These are phyloP conservation scores for Leuciscus waleckii DNA, from an alignment of 2,797 vertebrate genomes.

Conservation along the genomic window DNA sequence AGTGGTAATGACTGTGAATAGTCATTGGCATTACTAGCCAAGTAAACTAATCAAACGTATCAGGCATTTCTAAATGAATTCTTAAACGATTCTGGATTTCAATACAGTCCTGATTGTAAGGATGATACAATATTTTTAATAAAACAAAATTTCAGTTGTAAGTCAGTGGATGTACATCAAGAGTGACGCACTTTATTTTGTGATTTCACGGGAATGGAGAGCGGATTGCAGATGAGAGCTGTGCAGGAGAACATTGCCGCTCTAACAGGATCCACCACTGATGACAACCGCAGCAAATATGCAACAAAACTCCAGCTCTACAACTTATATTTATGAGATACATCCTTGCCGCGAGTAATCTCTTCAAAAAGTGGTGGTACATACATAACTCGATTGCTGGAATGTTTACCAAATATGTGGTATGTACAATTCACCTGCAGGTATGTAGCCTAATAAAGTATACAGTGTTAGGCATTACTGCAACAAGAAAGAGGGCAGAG, in stretches of 20 bases:
- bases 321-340: not conserved
- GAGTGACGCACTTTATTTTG: not conserved
- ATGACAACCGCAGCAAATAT: constrained; percentile 17
- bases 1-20: not conserved
- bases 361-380: not conserved
- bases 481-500: not conserved
- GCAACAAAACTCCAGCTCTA: not conserved
- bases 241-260: not conserved
- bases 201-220: not conserved
- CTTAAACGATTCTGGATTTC: not conserved
- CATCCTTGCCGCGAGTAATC: not conserved
- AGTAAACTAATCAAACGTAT: not conserved
- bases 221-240: not conserved
- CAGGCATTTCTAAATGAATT: not conserved
- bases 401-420: constrained; percentile 5
- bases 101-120: not conserved
- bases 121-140: not conserved
- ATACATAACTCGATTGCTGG: not conserved
- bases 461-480: not conserved
- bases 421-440: not conserved
- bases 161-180: not conserved
- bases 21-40: not conserved
- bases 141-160: not conserved
- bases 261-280: constrained; percentile 8
- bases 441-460: constrained; percentile 1